phyloP scores from a whole-genome alignment of 2,888 invertebrate species.

The Stenchaetothrips biformis region DNA sequence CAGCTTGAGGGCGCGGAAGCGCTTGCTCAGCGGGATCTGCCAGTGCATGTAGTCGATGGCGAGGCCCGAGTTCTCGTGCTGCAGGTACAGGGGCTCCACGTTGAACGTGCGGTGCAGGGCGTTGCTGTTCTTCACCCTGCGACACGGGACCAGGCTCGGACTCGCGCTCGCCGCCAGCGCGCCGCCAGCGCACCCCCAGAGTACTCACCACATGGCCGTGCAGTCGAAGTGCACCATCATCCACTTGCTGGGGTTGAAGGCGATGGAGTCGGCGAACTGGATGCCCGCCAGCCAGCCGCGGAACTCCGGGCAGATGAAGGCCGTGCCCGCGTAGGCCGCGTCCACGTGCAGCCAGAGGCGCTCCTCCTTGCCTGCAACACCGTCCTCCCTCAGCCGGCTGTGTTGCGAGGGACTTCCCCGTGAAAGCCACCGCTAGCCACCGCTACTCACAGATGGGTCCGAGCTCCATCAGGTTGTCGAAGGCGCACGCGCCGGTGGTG shows the following conservation, averaged over 20 bases:
- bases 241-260: conserved; percentile 99
- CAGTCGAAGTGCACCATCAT: conserved; percentile 99
- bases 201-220: conserved; percentile 98
- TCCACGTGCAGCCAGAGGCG: conserved; percentile 95
- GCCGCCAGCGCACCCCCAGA: too few species aligned
- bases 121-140: conserved; percentile 88
- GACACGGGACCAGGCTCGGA: too few species aligned
- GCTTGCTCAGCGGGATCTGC: conserved; percentile 92
- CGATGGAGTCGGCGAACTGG: conserved; percentile 89
- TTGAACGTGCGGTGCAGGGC: conserved; percentile 94
- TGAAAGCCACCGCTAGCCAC: background rate
- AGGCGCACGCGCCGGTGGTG: conserved; percentile 94
- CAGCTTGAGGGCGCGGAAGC: conserved; percentile 86
- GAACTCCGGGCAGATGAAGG: conserved; percentile 94
- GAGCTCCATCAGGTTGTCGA: conserved; percentile 73
- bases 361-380: conserved; percentile 61
- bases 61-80: conserved; percentile 93
- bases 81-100: conserved; percentile 93
- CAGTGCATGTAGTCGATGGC: conserved; percentile 67
- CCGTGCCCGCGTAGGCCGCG: conserved; percentile 95
- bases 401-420: too few species aligned
- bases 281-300: conserved; percentile 85
- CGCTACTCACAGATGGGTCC: conserved; percentile 56
- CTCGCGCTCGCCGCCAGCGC: too few species aligned
- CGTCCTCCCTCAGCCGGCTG: too few species aligned